Evolutionary conservation across 2,113 vertebrate species (phyloP).

Genomic region (Coregonus clupeaformis): DNA sequence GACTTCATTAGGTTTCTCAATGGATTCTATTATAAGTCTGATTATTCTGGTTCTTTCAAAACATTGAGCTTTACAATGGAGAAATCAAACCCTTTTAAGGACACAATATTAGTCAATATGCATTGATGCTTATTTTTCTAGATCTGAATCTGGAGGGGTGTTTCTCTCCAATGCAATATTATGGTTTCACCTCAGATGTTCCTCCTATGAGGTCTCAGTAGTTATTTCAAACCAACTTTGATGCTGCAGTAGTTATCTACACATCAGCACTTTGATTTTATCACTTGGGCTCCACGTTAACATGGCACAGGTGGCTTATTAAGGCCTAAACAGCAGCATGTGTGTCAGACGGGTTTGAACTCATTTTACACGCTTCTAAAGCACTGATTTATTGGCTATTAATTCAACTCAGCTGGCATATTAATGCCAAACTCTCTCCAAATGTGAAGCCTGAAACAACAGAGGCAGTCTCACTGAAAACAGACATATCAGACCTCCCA

Average conservation of each 20-base stretch:
- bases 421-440: not conserved
- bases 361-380: constrained; percentile 32
- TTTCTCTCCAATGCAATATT: not conserved
- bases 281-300: constrained; percentile 4
- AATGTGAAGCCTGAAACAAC: constrained; percentile 2
- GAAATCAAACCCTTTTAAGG: not conserved
- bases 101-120: not conserved
- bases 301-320: constrained; percentile 33
- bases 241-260: not conserved
- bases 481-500: constrained; percentile 2
- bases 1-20: no score
- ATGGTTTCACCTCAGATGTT: not conserved
- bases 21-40: constrained; percentile 21
- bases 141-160: not conserved
- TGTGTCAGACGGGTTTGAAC: constrained; percentile 33
- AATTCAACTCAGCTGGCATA: constrained; percentile 31
- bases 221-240: not conserved
- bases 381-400: constrained; percentile 12
- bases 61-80: not conserved
- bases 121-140: not conserved
- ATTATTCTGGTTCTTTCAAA: not conserved
- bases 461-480: not conserved
- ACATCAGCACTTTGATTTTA: no score
- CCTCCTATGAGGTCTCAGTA: constrained; percentile 8
- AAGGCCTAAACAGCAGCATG: constrained; percentile 24